Base-by-base conservation (phyloP, 2,888 invertebrate genomes). In the Stenolophus ochropezus region DNA sequence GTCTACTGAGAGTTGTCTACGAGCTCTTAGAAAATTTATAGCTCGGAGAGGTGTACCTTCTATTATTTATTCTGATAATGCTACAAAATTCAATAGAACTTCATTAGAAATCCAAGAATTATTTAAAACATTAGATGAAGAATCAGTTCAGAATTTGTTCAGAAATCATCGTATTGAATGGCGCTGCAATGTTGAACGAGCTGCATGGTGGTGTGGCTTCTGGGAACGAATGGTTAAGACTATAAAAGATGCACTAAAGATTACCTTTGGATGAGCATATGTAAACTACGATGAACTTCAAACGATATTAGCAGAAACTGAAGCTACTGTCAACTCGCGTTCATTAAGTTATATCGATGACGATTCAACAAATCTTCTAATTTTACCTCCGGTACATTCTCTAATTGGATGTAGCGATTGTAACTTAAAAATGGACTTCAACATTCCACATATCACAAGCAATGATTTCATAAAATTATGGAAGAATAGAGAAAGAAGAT, bases 281-380 rank as follows among this genome's bases (percentile, higher is more conserved):
- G 11, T 58, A 6, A 58, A 8, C 2, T 58, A 23, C 16, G 58
- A 58, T 16, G 58, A 58, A 58, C 16, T 81, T 4, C 49, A 20
- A 76, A 81, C 81, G 8, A 51, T 81, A 11, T 47, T 81, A 18
- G 21, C 25, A 11, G 81, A 81, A 81, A 11, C 78, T 16, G 74
- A 77, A 23, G 42, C 20, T 18, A 51, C 47, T 16, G 25, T 81
- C 8, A 81, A 81, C 16, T 77, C 75, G 11, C 14, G 81, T 51
- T 76, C 81, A n/a, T 49, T 49, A 49, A 49, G 4, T 3, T 49
- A n/a, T 14, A 49, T 49, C 14, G 47, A 77, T 8, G 20, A 27
- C 18, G 75, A 74, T 49, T 16, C 51, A 4, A 14, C 21, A 51
- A 58, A 74, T 49, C 4, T 74, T 11, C 6, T 18, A 11, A 49